phyloP scores from a whole-genome alignment of 2,888 invertebrate genomes.

The Cheilosia impressa region DNA sequence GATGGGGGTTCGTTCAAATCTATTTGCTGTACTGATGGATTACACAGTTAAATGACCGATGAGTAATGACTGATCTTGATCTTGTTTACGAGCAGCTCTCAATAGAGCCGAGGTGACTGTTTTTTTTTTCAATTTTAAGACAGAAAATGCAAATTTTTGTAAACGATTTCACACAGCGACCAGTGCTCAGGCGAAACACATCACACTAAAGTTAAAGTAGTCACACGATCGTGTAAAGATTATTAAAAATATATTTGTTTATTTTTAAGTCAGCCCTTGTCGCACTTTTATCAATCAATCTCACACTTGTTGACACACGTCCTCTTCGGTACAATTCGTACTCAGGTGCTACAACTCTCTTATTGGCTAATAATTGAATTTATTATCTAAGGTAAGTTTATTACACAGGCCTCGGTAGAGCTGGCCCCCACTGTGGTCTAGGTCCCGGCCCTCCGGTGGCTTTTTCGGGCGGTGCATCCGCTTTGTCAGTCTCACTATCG shows the following conservation, averaged over 20 bases:
- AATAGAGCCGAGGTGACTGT: too few relatives aligned
- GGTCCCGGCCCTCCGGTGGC: conserved; percentile 18
- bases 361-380: conserved; percentile 48
- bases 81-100: too few relatives aligned
- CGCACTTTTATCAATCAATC: conserved; percentile 8
- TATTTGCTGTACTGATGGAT: too few relatives aligned
- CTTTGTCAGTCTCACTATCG: conserved; percentile 58
- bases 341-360: conserved; percentile 10
- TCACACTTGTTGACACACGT: neutral
- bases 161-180: too few relatives aligned
- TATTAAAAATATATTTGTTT: conserved; percentile 65
- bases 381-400: conserved; percentile 45
- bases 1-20: too few relatives aligned
- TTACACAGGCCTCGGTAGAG: neutral
- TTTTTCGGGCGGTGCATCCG: conserved; percentile 1
- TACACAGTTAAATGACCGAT: too few relatives aligned
- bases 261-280: conserved; percentile 37
- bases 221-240: conserved; percentile 3
- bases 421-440: conserved; percentile 10
- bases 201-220: neutral
- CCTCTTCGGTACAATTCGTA: conserved; percentile 14
- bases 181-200: too few relatives aligned
- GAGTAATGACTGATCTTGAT: too few relatives aligned
- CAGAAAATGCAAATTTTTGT: too few relatives aligned
- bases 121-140: too few relatives aligned